Base-by-base conservation (phyloP, 2,113 vertebrate species). In the Podocnemis expansa region DNA sequence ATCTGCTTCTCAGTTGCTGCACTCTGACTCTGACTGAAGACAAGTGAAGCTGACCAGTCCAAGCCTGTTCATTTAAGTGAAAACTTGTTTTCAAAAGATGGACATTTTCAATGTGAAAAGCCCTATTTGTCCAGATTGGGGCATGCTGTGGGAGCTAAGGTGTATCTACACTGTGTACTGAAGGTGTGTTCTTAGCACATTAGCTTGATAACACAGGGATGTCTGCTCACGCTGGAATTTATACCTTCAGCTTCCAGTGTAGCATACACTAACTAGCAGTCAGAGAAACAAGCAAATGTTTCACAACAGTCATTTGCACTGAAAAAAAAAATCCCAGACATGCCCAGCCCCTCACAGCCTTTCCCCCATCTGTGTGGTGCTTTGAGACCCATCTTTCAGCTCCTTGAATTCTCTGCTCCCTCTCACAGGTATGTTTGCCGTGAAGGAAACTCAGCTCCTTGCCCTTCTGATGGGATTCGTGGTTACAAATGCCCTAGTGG, bases 401-500 rank as follows among this genome's bases (percentile, higher is more conserved):
- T 49, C 5, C 84, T 55, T 54, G 67, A 16, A 63, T 55, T 19
- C 29, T 63, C 14, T 52, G 82, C 9, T 79, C 45, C 89, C 13
- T 84, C 2, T 94, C 21, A 29, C 94, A 99, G 99, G 49, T 99
- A 98, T 3, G 98, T 99, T 56, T 99, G 99, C 70, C 92, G 98
- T 56, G 98, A 97, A 54, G 99, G 99, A 43, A 99, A 97, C 91
- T 91, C 97, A 16, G 96, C 94, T 80, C 97, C 99, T 19, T 97
- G 97, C 38, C 99, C 99, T 1, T 96, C 96, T 0, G 97, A 99
- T 85, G 98, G 97, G 41, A 94, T 96, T 86, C 97, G 96, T 6
- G 99, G 99, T 6, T 99, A 99, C 96, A 94, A 95, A 19, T 99
- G 99, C 89, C 98, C 99, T 5, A 95, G 96, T 0, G 99, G 99